A percentile compares a stretch with the other conserved stretches of the same genome.
These are phyloP conservation scores for Ciconia nigra DNA, from an alignment of 2,797 vertebrate species.

Conservation along the genomic window DNA sequence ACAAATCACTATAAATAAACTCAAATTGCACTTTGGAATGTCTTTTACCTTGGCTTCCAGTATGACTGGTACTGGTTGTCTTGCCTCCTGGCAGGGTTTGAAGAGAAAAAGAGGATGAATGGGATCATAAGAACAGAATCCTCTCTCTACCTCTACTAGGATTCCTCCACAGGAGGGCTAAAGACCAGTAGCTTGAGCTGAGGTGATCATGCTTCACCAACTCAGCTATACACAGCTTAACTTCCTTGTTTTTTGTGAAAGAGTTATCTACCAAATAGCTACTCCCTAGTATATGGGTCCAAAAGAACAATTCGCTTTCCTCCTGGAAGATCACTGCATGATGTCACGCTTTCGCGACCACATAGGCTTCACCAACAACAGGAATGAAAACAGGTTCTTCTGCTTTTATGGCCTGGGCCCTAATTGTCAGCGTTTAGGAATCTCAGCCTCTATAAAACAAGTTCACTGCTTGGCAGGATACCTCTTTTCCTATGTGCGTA, in stretches of 20 bases:
- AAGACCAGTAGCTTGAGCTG: background rate
- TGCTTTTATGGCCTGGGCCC: background rate
- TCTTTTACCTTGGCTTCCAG: background rate
- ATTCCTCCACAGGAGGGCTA: background rate
- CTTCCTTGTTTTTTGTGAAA: background rate
- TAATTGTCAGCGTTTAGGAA: background rate
- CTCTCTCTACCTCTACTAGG: background rate
- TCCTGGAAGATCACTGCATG: background rate
- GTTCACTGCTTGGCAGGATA: background rate
- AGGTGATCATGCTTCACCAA: background rate
- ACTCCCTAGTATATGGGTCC: background rate
- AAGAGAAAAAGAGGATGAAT: background rate
- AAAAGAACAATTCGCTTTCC: background rate
- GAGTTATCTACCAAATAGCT: background rate
- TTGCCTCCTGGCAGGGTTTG: background rate
- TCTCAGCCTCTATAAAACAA: background rate
- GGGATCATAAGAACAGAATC: background rate
- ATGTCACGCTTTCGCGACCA: background rate
- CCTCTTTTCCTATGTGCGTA: fast-evolving
- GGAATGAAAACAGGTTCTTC: background rate
- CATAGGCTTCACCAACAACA: background rate
- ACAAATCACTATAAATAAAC: background rate
- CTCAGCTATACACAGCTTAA: background rate
- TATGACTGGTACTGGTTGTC: background rate
- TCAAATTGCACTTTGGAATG: background rate